These are phyloP conservation scores for Microctenopoma lineatum DNA, from an alignment of 2,797 vertebrate species.

Conservation along the genomic window DNA sequence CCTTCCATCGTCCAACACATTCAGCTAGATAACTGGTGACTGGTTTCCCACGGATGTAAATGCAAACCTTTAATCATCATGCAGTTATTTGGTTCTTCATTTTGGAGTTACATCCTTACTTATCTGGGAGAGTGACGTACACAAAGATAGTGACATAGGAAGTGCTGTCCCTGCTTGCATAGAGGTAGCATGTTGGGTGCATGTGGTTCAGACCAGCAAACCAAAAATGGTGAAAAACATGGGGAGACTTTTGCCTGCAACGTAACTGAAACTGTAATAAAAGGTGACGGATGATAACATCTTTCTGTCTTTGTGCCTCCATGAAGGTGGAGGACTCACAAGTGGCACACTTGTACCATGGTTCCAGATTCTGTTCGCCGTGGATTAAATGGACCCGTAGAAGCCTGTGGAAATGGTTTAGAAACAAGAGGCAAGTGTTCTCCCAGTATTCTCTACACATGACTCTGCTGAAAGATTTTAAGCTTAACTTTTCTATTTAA, in stretches of 20 bases:
- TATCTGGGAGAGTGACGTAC: too few species aligned
- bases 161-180: too few species aligned
- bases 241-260: neutral
- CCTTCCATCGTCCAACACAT: too few species aligned
- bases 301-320: slow-evolving; percentile 21
- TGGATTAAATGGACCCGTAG: slow-evolving; percentile 77
- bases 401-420: slow-evolving; percentile 90
- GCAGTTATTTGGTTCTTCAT: too few species aligned
- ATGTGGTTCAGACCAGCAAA: too few species aligned
- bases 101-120: too few species aligned
- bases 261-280: slow-evolving; percentile 1
- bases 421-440: slow-evolving; percentile 89
- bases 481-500: slow-evolving; percentile 18
- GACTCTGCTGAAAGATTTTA: slow-evolving; percentile 22
- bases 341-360: slow-evolving; percentile 90
- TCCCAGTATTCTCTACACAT: slow-evolving; percentile 6
- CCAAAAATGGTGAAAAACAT: neutral
- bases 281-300: neutral
- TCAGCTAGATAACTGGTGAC: too few species aligned
- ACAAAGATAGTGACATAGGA: too few species aligned
- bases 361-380: slow-evolving; percentile 89
- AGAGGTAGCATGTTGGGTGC: neutral
- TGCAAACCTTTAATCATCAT: too few species aligned
- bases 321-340: slow-evolving; percentile 90
- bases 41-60: too few species aligned